Evolutionary conservation across 2,113 vertebrate species (phyloP).

Genomic region (Microcebus griseorufus): DNA sequence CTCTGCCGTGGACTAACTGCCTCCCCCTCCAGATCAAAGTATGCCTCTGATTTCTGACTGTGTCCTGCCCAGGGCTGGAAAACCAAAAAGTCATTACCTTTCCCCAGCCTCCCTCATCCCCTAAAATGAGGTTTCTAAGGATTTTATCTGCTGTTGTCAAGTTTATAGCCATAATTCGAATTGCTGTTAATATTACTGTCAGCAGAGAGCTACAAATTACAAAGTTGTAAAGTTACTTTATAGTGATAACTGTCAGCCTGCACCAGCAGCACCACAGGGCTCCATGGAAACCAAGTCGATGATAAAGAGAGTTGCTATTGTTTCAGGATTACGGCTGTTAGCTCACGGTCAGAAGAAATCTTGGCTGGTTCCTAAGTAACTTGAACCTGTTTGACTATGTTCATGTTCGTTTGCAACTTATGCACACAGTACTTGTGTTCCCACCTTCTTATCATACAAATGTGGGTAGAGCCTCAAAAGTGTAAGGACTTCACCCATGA

Average conservation of each 20-base stretch:
- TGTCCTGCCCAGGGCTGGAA: background rate
- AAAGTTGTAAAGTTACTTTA: slow-evolving; percentile 89
- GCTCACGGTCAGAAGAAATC: slow-evolving; percentile 77
- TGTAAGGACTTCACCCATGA: background rate
- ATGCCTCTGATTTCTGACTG: background rate
- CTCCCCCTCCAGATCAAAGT: background rate
- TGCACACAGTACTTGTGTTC: background rate
- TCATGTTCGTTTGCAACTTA: background rate
- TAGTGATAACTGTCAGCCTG: slow-evolving; percentile 87
- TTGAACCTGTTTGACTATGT: background rate
- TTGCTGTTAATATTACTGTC: slow-evolving; percentile 88
- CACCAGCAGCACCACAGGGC: slow-evolving; percentile 81
- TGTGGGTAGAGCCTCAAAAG: background rate
- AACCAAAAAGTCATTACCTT: slow-evolving; percentile 62
- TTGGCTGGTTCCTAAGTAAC: background rate
- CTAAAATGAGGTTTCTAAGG: slow-evolving; percentile 64
- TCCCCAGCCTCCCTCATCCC: slow-evolving; percentile 37
- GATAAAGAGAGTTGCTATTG: slow-evolving; percentile 82
- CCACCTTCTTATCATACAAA: background rate
- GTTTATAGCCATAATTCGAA: slow-evolving; percentile 86
- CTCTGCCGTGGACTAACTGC: background rate
- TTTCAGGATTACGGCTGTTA: slow-evolving; percentile 80
- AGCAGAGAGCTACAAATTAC: slow-evolving; percentile 88
- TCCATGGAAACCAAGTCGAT: slow-evolving; percentile 85
- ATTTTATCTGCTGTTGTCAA: slow-evolving; percentile 79